phyloP scores from a whole-genome alignment of 2,797 vertebrate genomes.

The Gambelia wislizenii region DNA sequence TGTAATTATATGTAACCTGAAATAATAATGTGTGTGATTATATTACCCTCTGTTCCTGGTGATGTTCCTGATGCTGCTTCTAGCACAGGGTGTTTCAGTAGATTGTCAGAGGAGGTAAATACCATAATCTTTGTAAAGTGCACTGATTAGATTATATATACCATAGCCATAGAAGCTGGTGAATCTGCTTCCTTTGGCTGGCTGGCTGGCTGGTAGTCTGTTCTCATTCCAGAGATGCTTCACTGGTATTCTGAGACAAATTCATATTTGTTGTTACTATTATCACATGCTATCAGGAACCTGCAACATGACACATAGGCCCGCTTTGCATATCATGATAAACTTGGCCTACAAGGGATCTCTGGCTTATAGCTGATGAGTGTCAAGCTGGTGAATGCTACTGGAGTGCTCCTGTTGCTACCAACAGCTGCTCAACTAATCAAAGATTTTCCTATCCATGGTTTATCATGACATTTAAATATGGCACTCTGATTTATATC shows the following conservation, averaged over 20 bases:
- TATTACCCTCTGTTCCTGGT: background rate
- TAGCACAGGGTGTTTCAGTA: background rate
- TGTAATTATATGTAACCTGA: background rate
- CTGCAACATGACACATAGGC: background rate
- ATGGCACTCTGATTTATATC: background rate
- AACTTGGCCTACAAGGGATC: background rate
- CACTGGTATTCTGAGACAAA: background rate
- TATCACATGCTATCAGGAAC: background rate
- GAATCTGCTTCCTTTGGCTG: background rate
- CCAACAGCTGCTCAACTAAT: background rate
- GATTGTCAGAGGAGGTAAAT: background rate
- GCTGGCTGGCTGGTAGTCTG: background rate
- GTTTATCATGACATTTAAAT: background rate
- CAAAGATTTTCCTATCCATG: background rate
- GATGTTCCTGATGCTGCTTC: background rate
- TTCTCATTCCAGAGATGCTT: background rate
- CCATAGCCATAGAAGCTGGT: background rate
- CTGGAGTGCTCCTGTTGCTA: background rate
- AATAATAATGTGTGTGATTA: background rate
- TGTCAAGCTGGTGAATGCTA: background rate
- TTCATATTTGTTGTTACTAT: background rate
- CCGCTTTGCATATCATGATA: background rate
- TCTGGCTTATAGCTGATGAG: background rate
- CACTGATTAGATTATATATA: background rate
- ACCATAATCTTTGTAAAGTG: background rate